Evolutionary conservation across 2,888 invertebrate species (phyloP).

Genomic region (Crioceris asparagi): DNA sequence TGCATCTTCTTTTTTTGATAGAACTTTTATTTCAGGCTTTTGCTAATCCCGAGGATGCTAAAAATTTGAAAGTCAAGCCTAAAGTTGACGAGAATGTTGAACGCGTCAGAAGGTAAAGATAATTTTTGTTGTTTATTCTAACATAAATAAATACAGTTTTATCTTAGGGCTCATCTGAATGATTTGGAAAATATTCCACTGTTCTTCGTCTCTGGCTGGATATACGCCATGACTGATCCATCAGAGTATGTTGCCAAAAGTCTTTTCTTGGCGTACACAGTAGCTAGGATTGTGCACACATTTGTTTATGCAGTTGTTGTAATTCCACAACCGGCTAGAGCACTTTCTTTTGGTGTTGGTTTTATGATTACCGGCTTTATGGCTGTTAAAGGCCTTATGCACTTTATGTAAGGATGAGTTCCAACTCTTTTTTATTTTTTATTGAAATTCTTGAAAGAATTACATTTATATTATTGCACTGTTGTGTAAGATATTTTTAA

Average conservation of each 20-base stretch:
- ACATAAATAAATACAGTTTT: constrained; percentile 5
- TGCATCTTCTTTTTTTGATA: too few species aligned
- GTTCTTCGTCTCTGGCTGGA: constrained; percentile 47
- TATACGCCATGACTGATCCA: constrained; percentile 51
- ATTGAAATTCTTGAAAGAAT: too few species aligned
- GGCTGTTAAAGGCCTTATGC: constrained; percentile 21
- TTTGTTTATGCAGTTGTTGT: constrained; percentile 28
- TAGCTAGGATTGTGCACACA: constrained; percentile 25
- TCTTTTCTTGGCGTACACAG: constrained; percentile 18
- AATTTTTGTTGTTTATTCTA: constrained; percentile 1
- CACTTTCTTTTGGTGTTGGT: constrained; percentile 22
- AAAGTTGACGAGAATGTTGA: constrained; percentile 38
- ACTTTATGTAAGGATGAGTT: constrained; percentile 13
- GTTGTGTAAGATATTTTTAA: too few species aligned
- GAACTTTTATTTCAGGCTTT: constrained; percentile 39
- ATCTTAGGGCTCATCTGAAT: constrained; percentile 52
- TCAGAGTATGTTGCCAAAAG: constrained; percentile 37
- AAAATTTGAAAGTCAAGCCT: constrained; percentile 24
- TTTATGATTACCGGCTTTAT: constrained; percentile 28
- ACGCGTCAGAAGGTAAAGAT: constrained; percentile 34
- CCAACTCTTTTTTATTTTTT: too few species aligned
- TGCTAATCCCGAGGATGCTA: constrained; percentile 41
- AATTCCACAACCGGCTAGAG: constrained; percentile 29
- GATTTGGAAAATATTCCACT: constrained; percentile 59
- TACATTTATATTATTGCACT: too few species aligned